Percentiles rank a stretch among this genome's conserved stretches.
These are phyloP conservation scores for Leptinotarsa lineolata DNA, from an alignment of 1,140 invertebrate genomes.

Conservation along the genomic window DNA sequence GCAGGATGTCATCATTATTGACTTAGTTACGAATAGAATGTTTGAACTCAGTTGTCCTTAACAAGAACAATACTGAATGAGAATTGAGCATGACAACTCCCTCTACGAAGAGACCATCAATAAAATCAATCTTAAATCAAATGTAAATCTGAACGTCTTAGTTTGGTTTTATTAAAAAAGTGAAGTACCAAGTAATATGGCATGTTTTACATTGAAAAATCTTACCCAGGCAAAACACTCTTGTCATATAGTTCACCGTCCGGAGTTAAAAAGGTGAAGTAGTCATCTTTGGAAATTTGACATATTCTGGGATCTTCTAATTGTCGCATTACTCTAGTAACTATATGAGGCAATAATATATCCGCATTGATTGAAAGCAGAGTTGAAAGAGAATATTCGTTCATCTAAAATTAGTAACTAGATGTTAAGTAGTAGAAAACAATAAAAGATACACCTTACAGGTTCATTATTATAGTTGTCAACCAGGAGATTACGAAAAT, in stretches of 20 bases:
- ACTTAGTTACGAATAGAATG: too few relatives aligned
- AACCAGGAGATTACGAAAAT: constrained; percentile 66
- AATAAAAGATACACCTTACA: constrained; percentile 55
- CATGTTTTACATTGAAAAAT: not conserved
- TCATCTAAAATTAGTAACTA: constrained; percentile 52
- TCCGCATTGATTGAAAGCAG: constrained; percentile 69
- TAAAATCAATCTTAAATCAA: too few relatives aligned
- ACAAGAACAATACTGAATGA: too few relatives aligned
- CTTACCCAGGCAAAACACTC: constrained; percentile 78
- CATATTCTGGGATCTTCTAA: constrained; percentile 71
- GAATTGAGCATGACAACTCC: too few relatives aligned
- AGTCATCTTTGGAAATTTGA: constrained; percentile 83
- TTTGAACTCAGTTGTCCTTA: too few relatives aligned
- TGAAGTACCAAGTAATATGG: too few relatives aligned
- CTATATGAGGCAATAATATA: constrained; percentile 64
- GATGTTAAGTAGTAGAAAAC: not conserved
- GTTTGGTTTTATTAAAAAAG: too few relatives aligned
- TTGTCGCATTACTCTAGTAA: constrained; percentile 60
- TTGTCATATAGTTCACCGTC: constrained; percentile 92
- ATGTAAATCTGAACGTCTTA: too few relatives aligned
- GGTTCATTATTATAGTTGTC: constrained; percentile 62
- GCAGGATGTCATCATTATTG: too few relatives aligned
- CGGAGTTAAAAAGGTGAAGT: constrained; percentile 85
- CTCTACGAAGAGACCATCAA: too few relatives aligned
- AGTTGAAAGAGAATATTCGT: constrained; percentile 69